Evolutionary conservation across 2,888 invertebrate genomes (phyloP).

Genomic region (Pseudococcus jackbeardsleyi): DNA sequence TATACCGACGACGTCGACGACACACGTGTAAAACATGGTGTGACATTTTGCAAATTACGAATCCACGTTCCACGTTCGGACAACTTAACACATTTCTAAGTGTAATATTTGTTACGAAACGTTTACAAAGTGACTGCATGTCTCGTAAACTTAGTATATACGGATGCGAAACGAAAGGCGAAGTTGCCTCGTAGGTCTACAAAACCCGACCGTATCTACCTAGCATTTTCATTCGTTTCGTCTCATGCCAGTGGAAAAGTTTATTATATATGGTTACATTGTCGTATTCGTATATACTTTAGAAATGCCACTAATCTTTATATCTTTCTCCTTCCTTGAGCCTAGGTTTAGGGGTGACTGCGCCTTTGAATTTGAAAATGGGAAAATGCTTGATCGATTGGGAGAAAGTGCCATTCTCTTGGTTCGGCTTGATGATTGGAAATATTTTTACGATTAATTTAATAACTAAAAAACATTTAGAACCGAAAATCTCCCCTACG

Average conservation of each 20-base stretch:
- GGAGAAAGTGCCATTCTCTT: too few relatives aligned
- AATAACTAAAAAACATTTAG: too few relatives aligned
- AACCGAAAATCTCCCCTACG: too few relatives aligned
- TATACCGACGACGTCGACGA: not conserved
- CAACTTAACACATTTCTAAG: constrained; percentile 17
- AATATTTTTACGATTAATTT: too few relatives aligned
- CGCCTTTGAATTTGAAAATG: too few relatives aligned
- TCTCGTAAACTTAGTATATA: constrained; percentile 1
- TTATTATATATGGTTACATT: constrained; percentile 12
- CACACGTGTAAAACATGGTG: constrained; percentile 10
- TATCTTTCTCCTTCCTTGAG: not conserved
- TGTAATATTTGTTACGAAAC: constrained; percentile 12
- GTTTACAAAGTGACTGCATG: constrained; percentile 8
- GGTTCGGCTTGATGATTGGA: too few relatives aligned
- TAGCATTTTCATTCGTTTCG: constrained; percentile 7
- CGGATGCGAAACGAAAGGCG: not conserved
- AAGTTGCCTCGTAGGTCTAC: not conserved
- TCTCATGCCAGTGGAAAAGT: not conserved
- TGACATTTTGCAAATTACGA: constrained; percentile 31
- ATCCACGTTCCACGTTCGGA: not conserved
- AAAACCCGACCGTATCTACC: not conserved
- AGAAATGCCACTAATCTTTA: not conserved
- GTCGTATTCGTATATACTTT: not conserved
- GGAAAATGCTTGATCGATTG: too few relatives aligned
- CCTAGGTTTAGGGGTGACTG: not conserved